Base-by-base conservation (phyloP, 2,888 invertebrate genomes). In the Priocnemis perturbator region DNA sequence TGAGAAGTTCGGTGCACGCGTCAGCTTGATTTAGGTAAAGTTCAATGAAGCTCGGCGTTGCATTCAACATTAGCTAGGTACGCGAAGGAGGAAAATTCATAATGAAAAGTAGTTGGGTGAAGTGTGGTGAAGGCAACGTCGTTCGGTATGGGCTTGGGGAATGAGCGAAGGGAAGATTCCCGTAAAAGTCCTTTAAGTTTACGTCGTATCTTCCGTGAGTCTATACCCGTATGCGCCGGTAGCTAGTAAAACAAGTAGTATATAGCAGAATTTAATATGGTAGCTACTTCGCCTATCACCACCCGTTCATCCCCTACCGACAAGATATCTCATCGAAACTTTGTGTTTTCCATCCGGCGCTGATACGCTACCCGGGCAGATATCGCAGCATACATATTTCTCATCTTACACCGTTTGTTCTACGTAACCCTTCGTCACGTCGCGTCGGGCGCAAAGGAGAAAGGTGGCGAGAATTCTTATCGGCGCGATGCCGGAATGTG, bases 261-360 rank as follows among this genome's bases (percentile, higher is more conserved):
- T 50, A 2, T 50, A 19, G 17, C 73, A 76, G 66, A 78, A 73
- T 76, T 80, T 77, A 73, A 67, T 71, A 74, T 50, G 56, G 20
- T 52, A 60, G 53, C 59, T 60, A 64, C 9, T 58, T 50, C 20
- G 50, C 50, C 20, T 17, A 37, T 37, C 37, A 37, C 37, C 14
- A 37, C 37, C 14, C 37, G 37, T 37, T 37, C 37, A 11, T 11
- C 50, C 50, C 50, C 20, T 1, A 14, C 37, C 37, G 37, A 37
- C 50, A 26, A 50, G 48, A 56, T 58, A 53, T 64, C 64, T 69
- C 60, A 65, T 64, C 57, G 57, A 52, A 68, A 60, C 69, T 61
- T 55, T 60, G 26, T 48, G 64, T 30, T 53, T 26, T 64, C 23
- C 62, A 60, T 64, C 55, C 60, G 26, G 2, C 15, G 52, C 23